Percentiles rank a stretch among this genome's conserved stretches.
phyloP scores from a whole-genome alignment of 2,888 invertebrate genomes.

The Drosophila neotestacea region DNA sequence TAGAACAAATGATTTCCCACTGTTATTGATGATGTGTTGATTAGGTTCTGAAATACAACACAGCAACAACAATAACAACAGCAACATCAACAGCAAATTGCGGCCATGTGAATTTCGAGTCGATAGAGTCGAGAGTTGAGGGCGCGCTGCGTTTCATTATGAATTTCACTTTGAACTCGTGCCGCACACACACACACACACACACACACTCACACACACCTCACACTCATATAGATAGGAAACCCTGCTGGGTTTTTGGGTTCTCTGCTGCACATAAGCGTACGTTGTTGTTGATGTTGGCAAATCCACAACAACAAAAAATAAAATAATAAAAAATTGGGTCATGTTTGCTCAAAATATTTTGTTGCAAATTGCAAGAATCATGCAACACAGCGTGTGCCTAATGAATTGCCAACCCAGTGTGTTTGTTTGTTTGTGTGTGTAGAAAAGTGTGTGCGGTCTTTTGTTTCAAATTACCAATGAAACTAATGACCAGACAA shows the following conservation, averaged over 20 bases:
- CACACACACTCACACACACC: conserved; percentile 17
- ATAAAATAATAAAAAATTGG: conserved; percentile 61
- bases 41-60: conserved; percentile 75
- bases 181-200: conserved; percentile 58
- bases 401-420: conserved; percentile 69
- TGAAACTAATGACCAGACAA: conserved; percentile 33
- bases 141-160: conserved; percentile 60
- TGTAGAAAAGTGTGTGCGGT: conserved; percentile 30
- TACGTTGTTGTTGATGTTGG: conserved; percentile 6
- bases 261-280: conserved; percentile 48
- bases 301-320: conserved; percentile 14
- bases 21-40: conserved; percentile 83
- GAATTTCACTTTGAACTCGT: conserved; percentile 78
- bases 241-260: conserved; percentile 56
- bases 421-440: conserved; percentile 15
- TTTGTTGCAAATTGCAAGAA: conserved; percentile 72
- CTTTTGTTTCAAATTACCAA: conserved; percentile 56
- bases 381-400: conserved; percentile 76
- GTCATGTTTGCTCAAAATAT: conserved; percentile 72
- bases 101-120: conserved; percentile 76
- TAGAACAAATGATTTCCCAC: conserved; percentile 76
- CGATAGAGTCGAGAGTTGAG: conserved; percentile 38
- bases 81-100: conserved; percentile 61
- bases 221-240: conserved; percentile 16
- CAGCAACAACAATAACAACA: conserved; percentile 11